Conservation (phyloP, 92 coral and sea anemone genomes). For the Zoanthus sociatus region DNA sequence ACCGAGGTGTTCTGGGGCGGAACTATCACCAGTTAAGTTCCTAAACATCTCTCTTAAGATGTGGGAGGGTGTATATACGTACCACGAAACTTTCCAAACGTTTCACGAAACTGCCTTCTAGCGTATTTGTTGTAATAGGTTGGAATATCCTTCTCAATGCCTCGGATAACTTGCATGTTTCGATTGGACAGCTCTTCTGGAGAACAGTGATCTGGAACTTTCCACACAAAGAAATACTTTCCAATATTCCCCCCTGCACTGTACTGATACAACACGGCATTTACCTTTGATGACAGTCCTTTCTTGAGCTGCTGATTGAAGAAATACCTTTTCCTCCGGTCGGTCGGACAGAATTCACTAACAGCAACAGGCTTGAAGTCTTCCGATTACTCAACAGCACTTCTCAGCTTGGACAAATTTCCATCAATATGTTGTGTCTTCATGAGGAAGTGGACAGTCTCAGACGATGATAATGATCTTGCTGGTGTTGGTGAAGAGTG, state of each 20-base stretch:
- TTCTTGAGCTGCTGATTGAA: background rate
- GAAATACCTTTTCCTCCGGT: background rate
- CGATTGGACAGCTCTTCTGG: background rate
- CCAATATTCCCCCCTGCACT: background rate
- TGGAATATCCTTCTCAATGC: slow-evolving; percentile 5
- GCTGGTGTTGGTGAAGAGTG: background rate
- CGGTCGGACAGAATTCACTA: background rate
- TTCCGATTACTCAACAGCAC: background rate
- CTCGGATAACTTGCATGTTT: background rate
- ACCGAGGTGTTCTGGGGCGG: background rate
- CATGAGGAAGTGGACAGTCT: background rate
- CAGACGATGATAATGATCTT: background rate
- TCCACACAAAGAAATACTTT: background rate
- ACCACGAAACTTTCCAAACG: background rate
- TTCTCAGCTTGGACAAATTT: background rate
- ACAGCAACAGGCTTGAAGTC: background rate
- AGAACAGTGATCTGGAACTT: background rate
- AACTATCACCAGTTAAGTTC: slow-evolving; percentile 37
- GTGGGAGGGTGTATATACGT: background rate
- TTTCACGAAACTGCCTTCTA: background rate
- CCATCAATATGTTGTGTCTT: background rate
- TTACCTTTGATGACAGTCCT: background rate
- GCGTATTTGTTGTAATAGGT: background rate
- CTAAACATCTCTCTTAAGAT: background rate
- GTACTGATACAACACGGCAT: background rate